Conservation (phyloP, 1,140 invertebrate species). For the Metaphire vulgaris region DNA sequence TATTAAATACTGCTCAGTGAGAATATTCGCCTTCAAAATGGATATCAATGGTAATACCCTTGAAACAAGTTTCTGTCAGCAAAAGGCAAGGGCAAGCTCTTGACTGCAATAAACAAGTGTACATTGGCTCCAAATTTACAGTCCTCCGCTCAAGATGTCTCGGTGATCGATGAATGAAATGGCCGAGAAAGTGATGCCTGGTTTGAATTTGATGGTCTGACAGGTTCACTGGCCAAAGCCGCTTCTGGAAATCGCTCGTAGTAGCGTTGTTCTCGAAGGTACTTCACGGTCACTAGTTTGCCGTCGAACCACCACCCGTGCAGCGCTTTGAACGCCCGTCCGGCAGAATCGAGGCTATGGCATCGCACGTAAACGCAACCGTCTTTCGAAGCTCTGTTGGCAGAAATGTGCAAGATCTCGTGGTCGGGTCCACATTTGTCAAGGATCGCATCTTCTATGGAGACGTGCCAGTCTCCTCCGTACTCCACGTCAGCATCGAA, state of each 20-base stretch:
- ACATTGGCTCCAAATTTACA: too few species aligned
- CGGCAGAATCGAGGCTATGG: slow-evolving; percentile 70
- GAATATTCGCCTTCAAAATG: too few species aligned
- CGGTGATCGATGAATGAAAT: neutral
- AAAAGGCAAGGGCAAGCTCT: too few species aligned
- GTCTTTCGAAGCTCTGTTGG: slow-evolving; percentile 68
- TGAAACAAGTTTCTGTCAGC: too few species aligned
- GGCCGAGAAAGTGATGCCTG: slow-evolving; percentile 10
- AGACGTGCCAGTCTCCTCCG: slow-evolving; percentile 61
- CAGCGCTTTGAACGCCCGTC: slow-evolving; percentile 75
- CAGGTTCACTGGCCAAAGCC: slow-evolving; percentile 53
- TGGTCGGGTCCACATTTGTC: slow-evolving; percentile 76
- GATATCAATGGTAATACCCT: too few species aligned
- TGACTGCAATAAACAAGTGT: too few species aligned
- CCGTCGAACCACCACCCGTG: slow-evolving; percentile 96
- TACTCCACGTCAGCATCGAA: slow-evolving; percentile 67
- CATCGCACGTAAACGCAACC: slow-evolving; percentile 84
- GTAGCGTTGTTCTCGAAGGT: slow-evolving; percentile 83
- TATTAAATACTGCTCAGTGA: too few species aligned
- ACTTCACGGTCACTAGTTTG: slow-evolving; percentile 87
- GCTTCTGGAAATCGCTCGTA: slow-evolving; percentile 85
- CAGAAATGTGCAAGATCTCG: slow-evolving; percentile 76
- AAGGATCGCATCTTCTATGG: slow-evolving; percentile 77
- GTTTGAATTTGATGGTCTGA: slow-evolving; percentile 59
- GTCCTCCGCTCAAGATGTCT: slow-evolving; percentile 19